Base-by-base conservation (phyloP, 1,140 invertebrate genomes). In the Protaetia brevitarsis region DNA sequence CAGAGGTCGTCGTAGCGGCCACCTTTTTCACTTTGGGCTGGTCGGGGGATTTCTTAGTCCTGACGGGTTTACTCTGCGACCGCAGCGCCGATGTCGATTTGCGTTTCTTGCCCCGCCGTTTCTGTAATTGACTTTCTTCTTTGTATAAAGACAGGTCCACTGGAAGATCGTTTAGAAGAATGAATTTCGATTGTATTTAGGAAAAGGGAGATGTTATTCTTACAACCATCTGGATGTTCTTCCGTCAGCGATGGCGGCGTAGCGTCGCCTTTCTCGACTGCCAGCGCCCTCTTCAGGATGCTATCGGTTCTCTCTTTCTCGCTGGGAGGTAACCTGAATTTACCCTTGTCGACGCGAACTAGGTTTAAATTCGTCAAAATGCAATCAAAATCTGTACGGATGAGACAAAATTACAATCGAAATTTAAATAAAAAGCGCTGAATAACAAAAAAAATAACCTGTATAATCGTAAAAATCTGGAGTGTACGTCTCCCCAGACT, bases 401-500 rank as follows among this genome's bases (percentile, higher is more conserved):
- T 36, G 7, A 36, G 37, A 62, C 21, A 16, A 36, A 62, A 5
- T 36, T 21, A 1, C n/a, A 70, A 57, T 29, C 7, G 37, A 60
- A 27, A 65, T 41, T 23, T 64, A 72, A 59, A 59, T 59, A 59
- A 8, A 27, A 3, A 21, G 21, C 2, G 4, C 1, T 8, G 8
- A 51, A 23, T n/a, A 7, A 13, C 37, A 51, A 7, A 26, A 23
- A 21, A 16, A 23, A 23, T 73, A 81, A 91, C 90, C 91, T 77
- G 91, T 95, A 37, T 83, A 80, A 77, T 96, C 94, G 78, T 94
- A 91, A 82, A 95, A 96, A 80, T 96, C 94, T 2, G 92, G 89
- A 51, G 88, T 90, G 81, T 95, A 96, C 13, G 90, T 86, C 77
- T 92, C 86, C 2, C 87, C 86, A 2, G 82, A 79, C 61, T 85